Evolutionary conservation across 35 echinoderm and acorn worm genomes (phyloP), one percentile per base, ranked within the genome.

Genomic region (Chiridota heheva): DNA sequence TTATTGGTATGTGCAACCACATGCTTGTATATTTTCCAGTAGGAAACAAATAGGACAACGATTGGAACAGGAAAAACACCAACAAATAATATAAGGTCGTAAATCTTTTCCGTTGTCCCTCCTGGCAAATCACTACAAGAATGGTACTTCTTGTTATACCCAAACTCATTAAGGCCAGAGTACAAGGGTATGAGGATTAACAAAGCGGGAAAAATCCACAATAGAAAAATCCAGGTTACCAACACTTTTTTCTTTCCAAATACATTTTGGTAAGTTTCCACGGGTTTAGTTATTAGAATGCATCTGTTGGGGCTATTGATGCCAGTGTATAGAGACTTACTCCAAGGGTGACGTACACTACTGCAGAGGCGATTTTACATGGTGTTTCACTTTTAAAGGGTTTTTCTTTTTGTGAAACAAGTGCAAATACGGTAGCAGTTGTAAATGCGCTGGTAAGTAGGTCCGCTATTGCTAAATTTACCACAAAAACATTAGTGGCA

Each of bases 391-490:
- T 68, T 28, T 44, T 37, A 2, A 86, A 74, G 3, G 83, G 71
- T 57, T 57, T 63, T 30, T 33, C 56, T 15, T 86, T 62, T 12
- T 7, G 60, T 51, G 38, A 76, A 32, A 62, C 20, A 35, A 81
- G 26, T 1, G 83, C 83, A 1, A 86, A 36, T 1, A 86, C 56
- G 0, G 61, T 73, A 3, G 57, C 61, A 15, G 71, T 51, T 0
- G 64, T 47, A 34, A 76, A 76, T 13, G 76, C 40, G 45, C 69
- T 58, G 1, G 67, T 67, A 2, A 74, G 62, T 18, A 88, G 72
- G 36, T 88, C 86, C 15, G 86, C 77, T 22, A 88, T 53, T 28
- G 86, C 86, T 0, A 88, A 66, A 45, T 88, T 88, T 24, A 81
- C 77, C 42, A 88, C 76, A 62, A 88, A 81, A 0, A 88, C 65